A percentile compares a stretch with the other conserved stretches of the same genome.
Evolutionary conservation across 2,888 invertebrate species (phyloP).

Genomic region (Folsomia manolachei): DNA sequence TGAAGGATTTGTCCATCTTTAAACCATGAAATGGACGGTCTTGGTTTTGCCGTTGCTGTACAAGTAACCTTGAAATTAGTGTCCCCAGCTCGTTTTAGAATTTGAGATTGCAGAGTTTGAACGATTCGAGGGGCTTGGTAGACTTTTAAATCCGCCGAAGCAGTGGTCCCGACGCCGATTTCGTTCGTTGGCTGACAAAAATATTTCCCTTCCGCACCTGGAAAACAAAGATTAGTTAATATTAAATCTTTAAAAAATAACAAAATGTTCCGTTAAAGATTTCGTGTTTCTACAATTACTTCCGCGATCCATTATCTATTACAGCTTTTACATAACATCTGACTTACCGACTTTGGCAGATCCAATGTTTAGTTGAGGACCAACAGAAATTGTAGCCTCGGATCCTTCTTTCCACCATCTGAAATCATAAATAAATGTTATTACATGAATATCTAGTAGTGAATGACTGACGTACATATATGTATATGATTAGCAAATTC

Average conservation of each 20-base stretch:
- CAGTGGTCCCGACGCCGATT: slow-evolving; percentile 79
- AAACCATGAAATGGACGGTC: slow-evolving; percentile 78
- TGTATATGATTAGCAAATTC: too few species aligned
- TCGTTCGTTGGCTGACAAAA: slow-evolving; percentile 88
- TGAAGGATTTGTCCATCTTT: slow-evolving; percentile 79
- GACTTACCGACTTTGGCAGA: slow-evolving; percentile 81
- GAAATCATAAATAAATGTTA: background rate
- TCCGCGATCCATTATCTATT: too few species aligned
- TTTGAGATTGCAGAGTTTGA: slow-evolving; percentile 75
- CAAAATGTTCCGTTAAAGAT: too few species aligned
- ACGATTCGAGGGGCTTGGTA: slow-evolving; percentile 84
- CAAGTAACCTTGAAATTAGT: slow-evolving; percentile 76
- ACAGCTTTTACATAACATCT: too few species aligned
- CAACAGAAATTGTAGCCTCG: slow-evolving; percentile 68
- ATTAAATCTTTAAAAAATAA: too few species aligned
- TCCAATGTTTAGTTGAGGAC: slow-evolving; percentile 78
- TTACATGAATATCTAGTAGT: too few species aligned
- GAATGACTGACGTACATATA: background rate
- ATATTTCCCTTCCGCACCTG: too few species aligned
- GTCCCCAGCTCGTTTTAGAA: slow-evolving; percentile 72
- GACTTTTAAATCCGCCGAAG: slow-evolving; percentile 78
- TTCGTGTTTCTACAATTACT: too few species aligned
- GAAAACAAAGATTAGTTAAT: too few species aligned
- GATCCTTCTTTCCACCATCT: slow-evolving; percentile 76
- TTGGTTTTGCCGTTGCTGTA: slow-evolving; percentile 83